These are phyloP conservation scores for Trisateles emortualis DNA, from an alignment of 2,888 invertebrate genomes.

Conservation along the genomic window DNA sequence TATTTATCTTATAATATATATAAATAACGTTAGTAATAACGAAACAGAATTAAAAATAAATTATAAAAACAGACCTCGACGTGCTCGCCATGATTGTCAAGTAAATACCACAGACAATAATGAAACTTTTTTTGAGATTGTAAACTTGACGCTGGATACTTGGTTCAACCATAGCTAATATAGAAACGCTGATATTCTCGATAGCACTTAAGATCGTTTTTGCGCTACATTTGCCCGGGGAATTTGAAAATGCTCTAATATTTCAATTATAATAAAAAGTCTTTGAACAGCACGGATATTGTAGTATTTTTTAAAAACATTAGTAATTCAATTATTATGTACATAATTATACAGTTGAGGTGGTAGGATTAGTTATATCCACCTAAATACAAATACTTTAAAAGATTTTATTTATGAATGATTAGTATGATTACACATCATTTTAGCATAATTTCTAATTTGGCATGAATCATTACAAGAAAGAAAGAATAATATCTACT, in stretches of 20 bases:
- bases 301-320: too few relatives aligned
- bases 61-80: conserved; percentile 87
- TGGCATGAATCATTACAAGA: too few relatives aligned
- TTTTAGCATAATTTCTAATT: too few relatives aligned
- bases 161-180: conserved; percentile 28
- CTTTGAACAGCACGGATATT: too few relatives aligned
- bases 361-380: too few relatives aligned
- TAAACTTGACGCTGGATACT: conserved; percentile 25
- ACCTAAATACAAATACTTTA: too few relatives aligned
- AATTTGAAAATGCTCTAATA: not conserved
- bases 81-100: conserved; percentile 89
- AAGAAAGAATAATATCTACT: too few relatives aligned
- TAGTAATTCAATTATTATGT: too few relatives aligned
- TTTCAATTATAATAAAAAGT: too few relatives aligned
- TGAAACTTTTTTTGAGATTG: conserved; percentile 27
- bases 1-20: conserved; percentile 55
- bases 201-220: not conserved
- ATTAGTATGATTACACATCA: too few relatives aligned
- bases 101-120: conserved; percentile 57
- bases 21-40: conserved; percentile 55
- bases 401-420: too few relatives aligned
- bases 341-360: too few relatives aligned
- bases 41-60: conserved; percentile 70
- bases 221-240: not conserved
- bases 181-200: conserved; percentile 26